Conservation (phyloP, 64 coral and sea anemone species). For the Montipora foliosa region DNA sequence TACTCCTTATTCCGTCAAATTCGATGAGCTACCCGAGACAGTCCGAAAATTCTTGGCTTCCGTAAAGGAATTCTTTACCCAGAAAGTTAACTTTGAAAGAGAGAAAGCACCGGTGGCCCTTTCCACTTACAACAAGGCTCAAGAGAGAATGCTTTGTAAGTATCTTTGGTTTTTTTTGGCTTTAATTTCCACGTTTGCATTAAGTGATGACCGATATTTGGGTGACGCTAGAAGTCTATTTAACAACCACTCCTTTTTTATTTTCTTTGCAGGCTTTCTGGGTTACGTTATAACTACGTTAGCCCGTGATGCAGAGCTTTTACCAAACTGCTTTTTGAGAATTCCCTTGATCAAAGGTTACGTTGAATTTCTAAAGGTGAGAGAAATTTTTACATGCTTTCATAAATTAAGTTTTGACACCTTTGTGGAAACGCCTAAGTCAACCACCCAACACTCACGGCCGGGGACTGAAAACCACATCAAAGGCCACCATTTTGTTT, state of each 20-base stretch:
- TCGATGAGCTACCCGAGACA: background rate
- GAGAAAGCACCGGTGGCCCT: background rate
- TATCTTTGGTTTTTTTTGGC: background rate
- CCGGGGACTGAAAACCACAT: too few species aligned
- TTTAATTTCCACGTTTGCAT: background rate
- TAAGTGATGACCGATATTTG: background rate
- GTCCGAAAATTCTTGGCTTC: background rate
- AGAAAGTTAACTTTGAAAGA: background rate
- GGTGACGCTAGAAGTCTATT: too few species aligned
- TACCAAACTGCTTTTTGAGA: background rate
- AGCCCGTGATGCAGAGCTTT: background rate
- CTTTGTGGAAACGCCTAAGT: too few species aligned
- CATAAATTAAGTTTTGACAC: too few species aligned
- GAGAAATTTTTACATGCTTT: too few species aligned
- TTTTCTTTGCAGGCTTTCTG: background rate
- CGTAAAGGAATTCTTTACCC: background rate
- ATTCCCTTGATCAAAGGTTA: background rate
- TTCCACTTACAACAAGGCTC: background rate
- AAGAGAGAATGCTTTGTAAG: background rate
- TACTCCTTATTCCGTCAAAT: background rate
- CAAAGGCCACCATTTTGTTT: too few species aligned
- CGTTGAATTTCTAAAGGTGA: background rate
- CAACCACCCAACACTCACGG: too few species aligned
- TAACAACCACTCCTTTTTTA: background rate
- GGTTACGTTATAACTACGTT: background rate